Base-by-base conservation (phyloP, 1,140 invertebrate species). In the Araneus ventricosus region DNA sequence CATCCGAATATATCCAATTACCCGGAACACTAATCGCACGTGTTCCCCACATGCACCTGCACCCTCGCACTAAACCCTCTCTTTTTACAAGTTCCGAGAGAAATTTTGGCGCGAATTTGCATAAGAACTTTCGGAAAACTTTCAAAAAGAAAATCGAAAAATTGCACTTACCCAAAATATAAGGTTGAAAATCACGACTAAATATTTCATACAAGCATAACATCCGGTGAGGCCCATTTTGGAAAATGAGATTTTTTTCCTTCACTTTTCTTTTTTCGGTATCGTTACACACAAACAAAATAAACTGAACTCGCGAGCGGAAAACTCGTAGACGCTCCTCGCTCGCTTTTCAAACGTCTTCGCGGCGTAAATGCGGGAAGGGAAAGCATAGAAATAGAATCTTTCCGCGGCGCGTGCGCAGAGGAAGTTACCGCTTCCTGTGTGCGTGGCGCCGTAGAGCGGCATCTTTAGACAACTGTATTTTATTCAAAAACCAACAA, bases 81-180 rank as follows among this genome's bases (percentile, higher is more conserved):
- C 63, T 39, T 45, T 61, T 24, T 27, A 52, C 39, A 22, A 10
- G 4, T 30, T 59, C n/a, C 37, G 5, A 4, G 4, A 17, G 10
- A 90, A 90, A 41, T 45, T 79, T 52, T 88, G 88, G 88, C 88
- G 67, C 88, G 88, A 90, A 90, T 63, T 52, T 61, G 63, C 70
- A 75, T 75, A 37, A 2, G n/a, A 7, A 17, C 37, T 20, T n/a
- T 24, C 79, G 87, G 63, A 61, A 45, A 57, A 86, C 63, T 22
- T 34, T 24, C 22, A 37, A 34, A 37, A 61, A 34, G 5, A 27
- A 87, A 94, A 57, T 39, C 22, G 37, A 84, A 61, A 67, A 89
- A 52, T n/a, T 88, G 57, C 37, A 96, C 97, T 97, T 96, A 97
- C 97, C 97, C 96, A 97, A 95, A 97, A 97, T 95, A 97, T 95